Evolutionary conservation across 1,140 invertebrate species (phyloP), one percentile per base, ranked within the genome.

Genomic region (Scaptomyza montana): DNA sequence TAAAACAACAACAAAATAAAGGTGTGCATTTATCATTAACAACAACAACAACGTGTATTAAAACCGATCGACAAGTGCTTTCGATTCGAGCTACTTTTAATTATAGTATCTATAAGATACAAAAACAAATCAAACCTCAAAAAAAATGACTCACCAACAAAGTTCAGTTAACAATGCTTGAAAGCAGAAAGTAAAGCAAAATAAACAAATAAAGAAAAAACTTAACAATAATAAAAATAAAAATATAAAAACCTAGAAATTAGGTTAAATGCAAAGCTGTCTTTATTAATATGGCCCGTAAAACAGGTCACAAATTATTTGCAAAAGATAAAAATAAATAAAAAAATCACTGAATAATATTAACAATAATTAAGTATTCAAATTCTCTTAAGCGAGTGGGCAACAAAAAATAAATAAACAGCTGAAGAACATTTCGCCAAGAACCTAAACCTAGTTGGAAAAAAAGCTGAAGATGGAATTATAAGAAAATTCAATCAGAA

Each of bases 291-390:
- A 56, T 33, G 25, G 33, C 10, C 39, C 16, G 3, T 5, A 36
- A 65, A 71, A 57, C 51, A 30, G 68, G 63, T 54, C 68, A 78
- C 39, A 59, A 57, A 71, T 82, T 74, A 78, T 78, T 74, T 67
- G 76, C 55, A 19, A 77, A 56, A 33, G 5, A 5, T 5, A 33
- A 33, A 33, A 7, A 33, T 0, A 6, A 5, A n/a, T 5, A 63
- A 64, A 60, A 65, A 63, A 86, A 39, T 71, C 33, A 39, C 50
- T 72, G 64, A 70, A 86, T 68, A 16, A 16, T 16, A 16, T 16
- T 16, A 16, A 1, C 80, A 84, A 86, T 78, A 87, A 78, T 86
- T 87, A 81, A 63, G 54, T 87, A 86, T 86, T 75, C 81, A 82
- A 86, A 86, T 81, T 51, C 13, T 33, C 46, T 41, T 50, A 67